These are phyloP conservation scores for Porites australiensis DNA, from an alignment of 64 coral and sea anemone genomes.

Conservation along the genomic window DNA sequence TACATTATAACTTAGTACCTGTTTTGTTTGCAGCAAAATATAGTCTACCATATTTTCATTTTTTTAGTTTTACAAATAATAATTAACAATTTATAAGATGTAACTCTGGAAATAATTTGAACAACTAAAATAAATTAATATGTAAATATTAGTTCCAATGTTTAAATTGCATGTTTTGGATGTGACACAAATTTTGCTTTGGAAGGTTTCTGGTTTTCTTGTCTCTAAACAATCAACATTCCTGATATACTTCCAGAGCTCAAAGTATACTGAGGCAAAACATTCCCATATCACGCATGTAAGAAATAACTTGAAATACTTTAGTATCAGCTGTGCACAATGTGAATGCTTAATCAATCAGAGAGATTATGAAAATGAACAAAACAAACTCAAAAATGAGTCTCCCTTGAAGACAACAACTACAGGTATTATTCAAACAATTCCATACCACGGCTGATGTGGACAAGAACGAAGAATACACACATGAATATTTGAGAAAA, in stretches of 20 bases:
- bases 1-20: background rate
- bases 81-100: conserved; percentile 27
- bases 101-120: conserved; percentile 37
- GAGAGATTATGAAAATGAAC: background rate
- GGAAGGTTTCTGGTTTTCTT: no score
- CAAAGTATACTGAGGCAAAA: no score
- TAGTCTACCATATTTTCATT: background rate
- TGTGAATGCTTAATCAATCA: no score
- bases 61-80: conserved; percentile 21
- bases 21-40: conserved; percentile 26
- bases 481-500: no score
- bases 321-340: no score
- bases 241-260: no score
- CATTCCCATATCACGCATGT: no score
- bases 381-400: background rate
- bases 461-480: no score
- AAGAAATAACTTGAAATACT: no score
- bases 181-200: background rate
- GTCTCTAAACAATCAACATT: no score
- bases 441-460: background rate
- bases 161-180: background rate
- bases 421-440: background rate
- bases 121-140: conserved; percentile 55
- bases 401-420: background rate
- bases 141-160: background rate